A percentile compares a stretch with the other conserved stretches of the same genome.
phyloP scores from a whole-genome alignment of 2,888 invertebrate species.

The Bellardia pandia region DNA sequence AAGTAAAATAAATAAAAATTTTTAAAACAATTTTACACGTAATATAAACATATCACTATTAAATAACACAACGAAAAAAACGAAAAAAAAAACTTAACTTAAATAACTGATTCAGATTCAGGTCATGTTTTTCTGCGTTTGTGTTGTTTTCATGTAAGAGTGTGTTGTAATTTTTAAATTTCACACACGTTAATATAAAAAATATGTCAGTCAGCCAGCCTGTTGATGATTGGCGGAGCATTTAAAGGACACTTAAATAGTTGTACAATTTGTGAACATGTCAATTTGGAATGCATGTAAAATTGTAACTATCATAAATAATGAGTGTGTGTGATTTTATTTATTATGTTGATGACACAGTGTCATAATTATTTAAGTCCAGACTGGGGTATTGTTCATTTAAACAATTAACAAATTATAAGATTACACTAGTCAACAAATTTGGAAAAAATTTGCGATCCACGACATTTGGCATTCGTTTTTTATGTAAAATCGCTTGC shows the following conservation, averaged over 20 bases:
- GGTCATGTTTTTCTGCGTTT: conserved; percentile 51
- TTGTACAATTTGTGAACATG: conserved; percentile 10
- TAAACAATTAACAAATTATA: conserved; percentile 20
- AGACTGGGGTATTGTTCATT: background rate
- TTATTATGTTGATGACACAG: background rate
- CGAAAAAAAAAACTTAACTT: conserved; percentile 29
- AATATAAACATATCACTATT: conserved; percentile 37
- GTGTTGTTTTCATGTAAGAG: background rate
- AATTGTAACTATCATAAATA: conserved; percentile 41
- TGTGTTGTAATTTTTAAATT: conserved; percentile 17
- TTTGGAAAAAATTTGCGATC: too few species aligned
- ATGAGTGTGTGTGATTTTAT: background rate
- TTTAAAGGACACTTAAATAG: conserved; percentile 49
- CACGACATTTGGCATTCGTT: too few species aligned
- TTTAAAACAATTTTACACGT: conserved; percentile 25
- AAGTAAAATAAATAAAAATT: background rate
- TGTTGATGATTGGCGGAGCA: background rate
- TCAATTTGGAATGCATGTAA: conserved; percentile 31
- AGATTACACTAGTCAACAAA: too few species aligned
- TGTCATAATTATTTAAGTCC: conserved; percentile 4
- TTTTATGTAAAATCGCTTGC: too few species aligned
- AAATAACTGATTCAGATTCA: conserved; percentile 43
- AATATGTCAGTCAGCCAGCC: conserved; percentile 8
- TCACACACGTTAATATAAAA: conserved; percentile 30
- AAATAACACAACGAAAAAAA: conserved; percentile 31